phyloP scores from a whole-genome alignment of 2,113 vertebrate species.

The Synodontis membranacea region DNA sequence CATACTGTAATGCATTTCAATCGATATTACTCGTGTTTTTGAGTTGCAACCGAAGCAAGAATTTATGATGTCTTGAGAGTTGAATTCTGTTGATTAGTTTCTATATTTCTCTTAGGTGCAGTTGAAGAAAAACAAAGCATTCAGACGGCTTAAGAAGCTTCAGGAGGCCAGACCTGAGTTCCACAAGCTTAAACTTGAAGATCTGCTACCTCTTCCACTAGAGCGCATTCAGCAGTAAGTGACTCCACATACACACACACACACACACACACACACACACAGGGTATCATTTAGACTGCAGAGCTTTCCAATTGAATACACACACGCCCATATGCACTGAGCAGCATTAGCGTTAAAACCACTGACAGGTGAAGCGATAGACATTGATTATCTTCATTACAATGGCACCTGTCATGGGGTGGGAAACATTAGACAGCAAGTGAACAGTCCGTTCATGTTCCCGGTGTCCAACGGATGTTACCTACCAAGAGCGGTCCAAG shows the following conservation, averaged over 20 bases:
- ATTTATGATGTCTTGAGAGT: neutral
- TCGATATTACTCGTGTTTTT: neutral
- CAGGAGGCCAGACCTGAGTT: constrained; percentile 89
- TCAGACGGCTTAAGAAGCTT: constrained; percentile 84
- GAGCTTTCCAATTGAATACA: neutral
- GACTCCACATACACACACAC: too few relatives aligned
- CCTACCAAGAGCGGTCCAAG: too few relatives aligned
- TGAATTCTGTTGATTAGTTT: neutral
- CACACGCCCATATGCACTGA: too few relatives aligned
- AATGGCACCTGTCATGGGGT: too few relatives aligned
- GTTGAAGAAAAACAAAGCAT: constrained; percentile 84
- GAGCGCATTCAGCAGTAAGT: constrained; percentile 85
- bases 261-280: neutral
- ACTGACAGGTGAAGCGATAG: too few relatives aligned
- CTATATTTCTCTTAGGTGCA: constrained; percentile 71
- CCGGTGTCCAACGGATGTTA: too few relatives aligned
- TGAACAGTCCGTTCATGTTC: too few relatives aligned
- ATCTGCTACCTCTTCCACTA: constrained; percentile 84
- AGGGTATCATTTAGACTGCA: neutral
- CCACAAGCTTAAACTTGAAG: constrained; percentile 76
- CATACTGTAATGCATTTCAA: neutral
- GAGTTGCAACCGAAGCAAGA: neutral
- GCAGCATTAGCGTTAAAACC: too few relatives aligned
- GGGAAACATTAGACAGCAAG: too few relatives aligned
- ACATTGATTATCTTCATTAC: too few relatives aligned